phyloP scores from a whole-genome alignment of 2,888 invertebrate species.

The Tethea ocularis region DNA sequence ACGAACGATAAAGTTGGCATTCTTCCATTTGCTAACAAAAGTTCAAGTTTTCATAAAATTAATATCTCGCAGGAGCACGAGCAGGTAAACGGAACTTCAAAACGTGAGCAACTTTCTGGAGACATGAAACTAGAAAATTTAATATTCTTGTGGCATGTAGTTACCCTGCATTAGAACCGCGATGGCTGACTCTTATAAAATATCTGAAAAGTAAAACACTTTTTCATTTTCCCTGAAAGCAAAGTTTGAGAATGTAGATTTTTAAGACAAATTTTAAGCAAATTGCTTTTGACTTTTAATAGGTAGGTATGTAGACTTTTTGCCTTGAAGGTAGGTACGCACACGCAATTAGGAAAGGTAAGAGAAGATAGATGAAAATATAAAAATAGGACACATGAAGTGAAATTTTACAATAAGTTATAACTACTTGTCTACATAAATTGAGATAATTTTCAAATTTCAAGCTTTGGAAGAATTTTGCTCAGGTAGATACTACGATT shows the following conservation, averaged over 20 bases:
- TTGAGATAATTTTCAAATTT: no score
- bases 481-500: no score
- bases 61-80: constrained; percentile 59
- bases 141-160: constrained; percentile 61
- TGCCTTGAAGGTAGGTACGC: background rate
- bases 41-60: constrained; percentile 66
- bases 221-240: constrained; percentile 13
- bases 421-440: no score
- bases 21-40: constrained; percentile 51
- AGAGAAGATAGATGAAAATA: background rate
- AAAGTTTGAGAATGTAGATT: constrained; percentile 9
- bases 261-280: constrained; percentile 1
- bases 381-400: background rate
- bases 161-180: constrained; percentile 31
- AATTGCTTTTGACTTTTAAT: constrained; percentile 8
- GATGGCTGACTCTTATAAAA: constrained; percentile 33
- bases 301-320: background rate
- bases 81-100: constrained; percentile 67
- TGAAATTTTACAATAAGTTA: no score
- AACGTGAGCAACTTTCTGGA: constrained; percentile 64
- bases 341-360: background rate
- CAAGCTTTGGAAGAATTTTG: no score
- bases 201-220: constrained; percentile 23
- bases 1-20: constrained; percentile 36
- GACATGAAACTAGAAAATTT: constrained; percentile 72